Evolutionary conservation across 2,113 vertebrate species (phyloP).

Genomic region (Tragelaphus buxtoni): DNA sequence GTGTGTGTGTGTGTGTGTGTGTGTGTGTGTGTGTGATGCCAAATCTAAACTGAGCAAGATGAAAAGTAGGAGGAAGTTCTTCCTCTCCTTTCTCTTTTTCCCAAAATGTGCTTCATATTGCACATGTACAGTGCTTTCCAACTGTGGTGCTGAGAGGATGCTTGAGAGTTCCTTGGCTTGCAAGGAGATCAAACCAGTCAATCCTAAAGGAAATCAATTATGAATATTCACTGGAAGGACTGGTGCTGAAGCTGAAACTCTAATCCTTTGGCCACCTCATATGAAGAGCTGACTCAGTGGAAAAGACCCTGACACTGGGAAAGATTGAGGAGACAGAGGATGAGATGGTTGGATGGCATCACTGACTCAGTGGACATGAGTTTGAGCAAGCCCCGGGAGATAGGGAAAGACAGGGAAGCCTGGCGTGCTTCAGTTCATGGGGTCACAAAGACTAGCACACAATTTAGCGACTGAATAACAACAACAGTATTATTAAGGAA

Average conservation of each 20-base stretch:
- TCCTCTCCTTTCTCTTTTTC: background rate
- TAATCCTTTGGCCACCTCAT: background rate
- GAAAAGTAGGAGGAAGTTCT: background rate
- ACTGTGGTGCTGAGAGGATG: background rate
- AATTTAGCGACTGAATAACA: background rate
- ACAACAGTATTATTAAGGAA: background rate
- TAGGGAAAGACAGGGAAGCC: background rate
- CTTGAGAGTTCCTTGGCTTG: background rate
- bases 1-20: background rate
- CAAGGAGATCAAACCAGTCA: background rate
- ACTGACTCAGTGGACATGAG: background rate
- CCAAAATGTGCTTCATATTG: constrained; percentile 9
- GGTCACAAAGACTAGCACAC: background rate
- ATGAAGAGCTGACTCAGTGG: background rate
- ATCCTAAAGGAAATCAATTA: background rate
- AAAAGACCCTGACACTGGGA: background rate
- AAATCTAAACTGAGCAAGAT: background rate
- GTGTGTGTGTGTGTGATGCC: background rate
- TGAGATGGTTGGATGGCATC: background rate
- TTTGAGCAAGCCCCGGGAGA: background rate
- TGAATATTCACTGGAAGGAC: background rate
- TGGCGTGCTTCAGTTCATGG: background rate
- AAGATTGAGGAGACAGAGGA: background rate
- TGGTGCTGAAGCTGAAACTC: background rate
- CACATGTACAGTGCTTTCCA: background rate